These are phyloP conservation scores for Panurus biarmicus DNA, from an alignment of 2,113 vertebrate species.

Conservation along the genomic window DNA sequence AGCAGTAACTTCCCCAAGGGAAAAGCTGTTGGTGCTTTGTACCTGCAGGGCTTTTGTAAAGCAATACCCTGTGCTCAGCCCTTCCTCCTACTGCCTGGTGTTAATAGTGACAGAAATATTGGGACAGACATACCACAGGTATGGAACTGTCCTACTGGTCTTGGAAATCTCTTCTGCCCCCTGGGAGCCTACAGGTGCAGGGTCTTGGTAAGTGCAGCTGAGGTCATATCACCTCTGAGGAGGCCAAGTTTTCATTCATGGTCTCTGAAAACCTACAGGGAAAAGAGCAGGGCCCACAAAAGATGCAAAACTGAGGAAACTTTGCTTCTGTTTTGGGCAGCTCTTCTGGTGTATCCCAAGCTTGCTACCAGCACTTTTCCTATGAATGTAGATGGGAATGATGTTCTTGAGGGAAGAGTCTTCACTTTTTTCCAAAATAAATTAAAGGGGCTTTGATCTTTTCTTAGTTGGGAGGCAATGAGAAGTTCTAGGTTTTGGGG, in stretches of 20 bases:
- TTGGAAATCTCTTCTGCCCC: background rate
- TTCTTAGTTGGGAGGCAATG: background rate
- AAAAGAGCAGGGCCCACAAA: background rate
- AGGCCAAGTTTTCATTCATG: background rate
- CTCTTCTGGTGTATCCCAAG: background rate
- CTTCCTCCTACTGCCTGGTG: background rate
- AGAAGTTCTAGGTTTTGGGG: background rate
- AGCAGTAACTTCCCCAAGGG: background rate
- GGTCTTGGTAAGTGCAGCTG: background rate
- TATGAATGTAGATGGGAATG: background rate
- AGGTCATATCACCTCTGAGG: background rate
- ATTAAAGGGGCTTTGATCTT: background rate
- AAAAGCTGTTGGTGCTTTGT: background rate
- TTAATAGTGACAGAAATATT: background rate
- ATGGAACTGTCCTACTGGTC: background rate
- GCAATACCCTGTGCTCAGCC: background rate
- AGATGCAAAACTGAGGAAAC: background rate
- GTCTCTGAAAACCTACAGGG: background rate
- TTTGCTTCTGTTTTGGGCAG: background rate
- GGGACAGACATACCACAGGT: rapidly evolving
- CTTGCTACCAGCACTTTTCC: background rate
- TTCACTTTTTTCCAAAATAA: background rate
- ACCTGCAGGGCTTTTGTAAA: background rate
- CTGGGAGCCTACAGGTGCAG: rapidly evolving
- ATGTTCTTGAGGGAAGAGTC: background rate